phyloP scores from a whole-genome alignment of 2,797 vertebrate species.

The Pseudochirops cupreus region DNA sequence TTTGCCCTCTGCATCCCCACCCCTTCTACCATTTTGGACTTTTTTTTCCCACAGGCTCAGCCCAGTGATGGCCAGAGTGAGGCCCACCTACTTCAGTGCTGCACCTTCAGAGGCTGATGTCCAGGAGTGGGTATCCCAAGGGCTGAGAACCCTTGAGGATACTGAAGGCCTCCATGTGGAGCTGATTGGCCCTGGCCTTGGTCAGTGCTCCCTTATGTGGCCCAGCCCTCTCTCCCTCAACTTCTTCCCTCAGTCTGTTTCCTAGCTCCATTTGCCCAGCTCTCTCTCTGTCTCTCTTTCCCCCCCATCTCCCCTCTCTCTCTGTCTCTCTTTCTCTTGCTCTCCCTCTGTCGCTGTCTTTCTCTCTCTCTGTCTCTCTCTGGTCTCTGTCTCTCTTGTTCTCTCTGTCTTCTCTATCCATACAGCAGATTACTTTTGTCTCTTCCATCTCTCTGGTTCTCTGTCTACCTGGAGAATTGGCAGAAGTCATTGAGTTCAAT shows the following conservation, averaged over 20 bases:
- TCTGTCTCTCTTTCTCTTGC: not conserved
- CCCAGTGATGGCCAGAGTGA: conserved; percentile 34
- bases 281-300: too few species aligned
- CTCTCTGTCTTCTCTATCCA: not conserved
- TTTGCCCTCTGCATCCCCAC: not conserved
- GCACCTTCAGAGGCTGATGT: accelerated
- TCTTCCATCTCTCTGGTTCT: not conserved
- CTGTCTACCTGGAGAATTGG: not conserved
- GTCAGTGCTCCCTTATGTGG: conserved; percentile 19
- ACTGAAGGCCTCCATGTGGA: conserved; percentile 19
- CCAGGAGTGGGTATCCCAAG: not conserved
- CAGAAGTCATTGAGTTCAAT: not conserved
- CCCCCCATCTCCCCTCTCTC: too few species aligned
- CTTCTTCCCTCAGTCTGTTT: too few species aligned
- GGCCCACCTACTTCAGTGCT: conserved; percentile 15
- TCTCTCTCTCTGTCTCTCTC: too few species aligned
- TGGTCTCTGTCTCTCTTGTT: too few species aligned
- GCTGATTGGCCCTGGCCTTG: not conserved
- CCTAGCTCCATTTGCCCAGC: not conserved
- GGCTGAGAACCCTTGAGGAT: not conserved
- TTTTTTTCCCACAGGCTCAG: conserved; percentile 44
- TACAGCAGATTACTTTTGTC: not conserved
- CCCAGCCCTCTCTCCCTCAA: too few species aligned
- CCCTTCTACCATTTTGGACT: not conserved
- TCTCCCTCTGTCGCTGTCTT: too few species aligned